Evolutionary conservation across 2,797 vertebrate genomes (phyloP).

Genomic region (Morelia viridis): DNA sequence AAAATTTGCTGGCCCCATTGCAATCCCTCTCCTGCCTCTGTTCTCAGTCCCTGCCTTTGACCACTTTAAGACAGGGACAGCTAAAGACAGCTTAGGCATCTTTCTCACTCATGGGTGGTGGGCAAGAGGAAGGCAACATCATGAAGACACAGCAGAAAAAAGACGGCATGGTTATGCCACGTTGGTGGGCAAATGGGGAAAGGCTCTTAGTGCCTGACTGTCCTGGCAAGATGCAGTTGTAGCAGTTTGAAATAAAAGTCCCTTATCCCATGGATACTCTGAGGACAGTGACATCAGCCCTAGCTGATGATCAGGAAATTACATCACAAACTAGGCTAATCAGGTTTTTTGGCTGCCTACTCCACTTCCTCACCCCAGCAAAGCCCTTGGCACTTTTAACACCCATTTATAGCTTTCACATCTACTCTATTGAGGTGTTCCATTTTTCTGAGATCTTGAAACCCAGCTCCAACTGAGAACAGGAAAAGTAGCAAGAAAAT

Average conservation of each 20-base stretch:
- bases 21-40: background rate
- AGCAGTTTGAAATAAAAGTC: background rate
- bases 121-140: background rate
- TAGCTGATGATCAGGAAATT: background rate
- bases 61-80: background rate
- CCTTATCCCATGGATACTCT: background rate
- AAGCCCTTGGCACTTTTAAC: too few relatives aligned
- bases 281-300: constrained; percentile 9
- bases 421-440: background rate
- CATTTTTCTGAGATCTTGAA: background rate
- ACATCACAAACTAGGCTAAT: constrained; percentile 28
- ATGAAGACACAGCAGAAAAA: background rate
- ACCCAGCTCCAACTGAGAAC: background rate
- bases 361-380: background rate
- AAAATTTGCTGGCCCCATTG: background rate
- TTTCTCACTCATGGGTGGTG: background rate
- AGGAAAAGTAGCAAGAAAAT: background rate
- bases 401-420: background rate
- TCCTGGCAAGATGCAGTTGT: background rate
- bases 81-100: background rate
- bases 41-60: background rate
- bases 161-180: background rate
- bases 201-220: background rate
- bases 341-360: background rate
- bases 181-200: background rate